Percentiles rank a stretch among this genome's conserved stretches.
These are phyloP conservation scores for Amia ocellicauda DNA, from an alignment of 2,113 vertebrate species.

Conservation along the genomic window DNA sequence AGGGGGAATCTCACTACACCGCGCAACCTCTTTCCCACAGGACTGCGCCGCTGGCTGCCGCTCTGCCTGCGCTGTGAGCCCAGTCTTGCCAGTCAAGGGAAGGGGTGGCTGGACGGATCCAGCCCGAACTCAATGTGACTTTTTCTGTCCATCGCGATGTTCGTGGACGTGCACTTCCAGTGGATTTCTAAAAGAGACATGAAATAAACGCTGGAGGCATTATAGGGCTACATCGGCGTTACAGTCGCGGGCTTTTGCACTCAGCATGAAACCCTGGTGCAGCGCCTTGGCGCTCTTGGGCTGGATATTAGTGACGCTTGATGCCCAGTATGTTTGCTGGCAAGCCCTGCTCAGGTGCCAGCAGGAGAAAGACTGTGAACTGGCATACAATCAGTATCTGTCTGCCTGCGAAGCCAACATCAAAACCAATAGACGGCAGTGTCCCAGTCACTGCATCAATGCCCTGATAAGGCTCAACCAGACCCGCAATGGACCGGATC, in stretches of 20 bases:
- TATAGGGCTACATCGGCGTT: constrained; percentile 35
- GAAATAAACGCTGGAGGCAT: constrained; percentile 25
- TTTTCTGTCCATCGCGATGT: constrained; percentile 1
- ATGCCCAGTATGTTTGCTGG: constrained; percentile 65
- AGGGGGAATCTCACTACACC: not conserved
- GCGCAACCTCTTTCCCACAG: constrained; percentile 3
- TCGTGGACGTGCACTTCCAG: not conserved
- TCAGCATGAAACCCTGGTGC: constrained; percentile 58
- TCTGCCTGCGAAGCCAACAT: constrained; percentile 63
- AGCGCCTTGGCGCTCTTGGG: constrained; percentile 50
- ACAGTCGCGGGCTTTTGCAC: constrained; percentile 27
- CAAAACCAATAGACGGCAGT: constrained; percentile 49
- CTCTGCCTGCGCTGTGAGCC: not conserved
- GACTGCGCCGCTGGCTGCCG: not conserved
- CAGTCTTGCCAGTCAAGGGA: constrained; percentile 6
- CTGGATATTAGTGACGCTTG: constrained; percentile 50
- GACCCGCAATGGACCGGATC: constrained; percentile 58
- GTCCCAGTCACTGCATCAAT: constrained; percentile 71
- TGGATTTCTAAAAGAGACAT: constrained; percentile 33
- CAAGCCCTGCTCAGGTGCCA: constrained; percentile 65
- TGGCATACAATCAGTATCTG: constrained; percentile 62
- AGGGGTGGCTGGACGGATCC: not conserved
- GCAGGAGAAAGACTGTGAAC: constrained; percentile 63
- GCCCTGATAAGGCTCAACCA: constrained; percentile 66
- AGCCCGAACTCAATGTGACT: not conserved